These are phyloP conservation scores for Ceratina japonica DNA, from an alignment of 1,140 invertebrate species.

Conservation along the genomic window DNA sequence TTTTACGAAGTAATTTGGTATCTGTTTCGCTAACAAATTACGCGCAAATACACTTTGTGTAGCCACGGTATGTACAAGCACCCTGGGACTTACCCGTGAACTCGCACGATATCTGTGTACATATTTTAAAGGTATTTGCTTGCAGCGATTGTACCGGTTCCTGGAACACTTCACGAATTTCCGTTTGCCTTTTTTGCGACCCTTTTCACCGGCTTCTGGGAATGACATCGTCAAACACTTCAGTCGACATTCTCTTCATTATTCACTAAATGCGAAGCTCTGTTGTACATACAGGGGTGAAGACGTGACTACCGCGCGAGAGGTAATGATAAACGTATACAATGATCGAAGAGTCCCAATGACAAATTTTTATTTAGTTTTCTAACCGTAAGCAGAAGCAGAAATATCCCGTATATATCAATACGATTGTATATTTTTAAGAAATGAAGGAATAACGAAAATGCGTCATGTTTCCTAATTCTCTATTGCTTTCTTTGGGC, in stretches of 20 bases:
- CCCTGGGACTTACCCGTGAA: neutral
- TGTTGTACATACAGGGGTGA: neutral
- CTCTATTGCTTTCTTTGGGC: neutral
- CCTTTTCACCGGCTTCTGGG: conserved; percentile 11
- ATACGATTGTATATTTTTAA: neutral
- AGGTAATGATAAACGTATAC: neutral
- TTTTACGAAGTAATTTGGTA: no score
- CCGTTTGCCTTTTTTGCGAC: conserved; percentile 16
- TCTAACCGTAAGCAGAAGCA: neutral
- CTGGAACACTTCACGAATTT: conserved; percentile 31
- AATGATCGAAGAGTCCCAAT: neutral
- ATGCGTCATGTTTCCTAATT: neutral
- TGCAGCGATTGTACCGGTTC: neutral
- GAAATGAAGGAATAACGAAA: neutral
- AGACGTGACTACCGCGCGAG: no score
- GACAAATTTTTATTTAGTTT: neutral
- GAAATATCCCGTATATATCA: neutral
- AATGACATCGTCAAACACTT: conserved; percentile 28
- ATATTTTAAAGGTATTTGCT: conserved; percentile 14
- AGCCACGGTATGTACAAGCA: no score
- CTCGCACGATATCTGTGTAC: neutral
- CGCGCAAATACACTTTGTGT: no score
- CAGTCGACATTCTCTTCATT: neutral
- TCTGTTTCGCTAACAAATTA: no score
- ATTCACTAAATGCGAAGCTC: neutral